Evolutionary conservation across 2,888 invertebrate genomes (phyloP).

Genomic region (Salpingus planirostris): DNA sequence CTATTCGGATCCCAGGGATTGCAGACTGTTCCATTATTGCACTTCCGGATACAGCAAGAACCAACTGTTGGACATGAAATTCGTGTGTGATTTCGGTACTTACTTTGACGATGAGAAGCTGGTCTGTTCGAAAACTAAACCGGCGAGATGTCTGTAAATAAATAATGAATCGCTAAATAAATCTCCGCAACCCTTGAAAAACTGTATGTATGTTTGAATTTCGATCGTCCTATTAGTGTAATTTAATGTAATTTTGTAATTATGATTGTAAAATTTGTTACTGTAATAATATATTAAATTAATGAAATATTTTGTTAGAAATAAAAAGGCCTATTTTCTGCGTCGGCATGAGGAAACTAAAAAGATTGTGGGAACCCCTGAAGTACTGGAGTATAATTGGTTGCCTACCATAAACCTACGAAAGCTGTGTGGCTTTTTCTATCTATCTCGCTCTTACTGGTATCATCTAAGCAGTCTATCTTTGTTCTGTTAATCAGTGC

Average conservation of each 20-base stretch:
- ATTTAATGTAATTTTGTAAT: conserved; percentile 19
- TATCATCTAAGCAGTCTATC: too few species aligned
- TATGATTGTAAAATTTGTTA: conserved; percentile 26
- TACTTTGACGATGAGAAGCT: conserved; percentile 46
- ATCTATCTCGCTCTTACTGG: too few species aligned
- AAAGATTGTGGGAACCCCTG: too few species aligned
- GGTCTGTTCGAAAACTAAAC: conserved; percentile 42
- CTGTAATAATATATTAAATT: conserved; percentile 29
- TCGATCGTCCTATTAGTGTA: conserved; percentile 12
- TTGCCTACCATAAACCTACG: too few species aligned
- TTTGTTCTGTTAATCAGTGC: too few species aligned
- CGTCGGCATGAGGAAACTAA: too few species aligned
- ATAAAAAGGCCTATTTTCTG: too few species aligned
- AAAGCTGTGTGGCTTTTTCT: too few species aligned
- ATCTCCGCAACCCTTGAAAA: conserved; percentile 6
- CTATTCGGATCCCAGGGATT: conserved; percentile 50
- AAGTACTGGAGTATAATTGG: too few species aligned
- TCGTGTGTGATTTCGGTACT: conserved; percentile 51
- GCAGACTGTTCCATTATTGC: conserved; percentile 53
- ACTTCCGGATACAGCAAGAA: conserved; percentile 48
- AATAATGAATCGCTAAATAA: conserved; percentile 6
- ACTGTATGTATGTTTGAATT: neutral
- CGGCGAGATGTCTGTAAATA: conserved; percentile 35
- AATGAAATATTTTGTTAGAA: conserved; percentile 24
- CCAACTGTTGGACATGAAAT: conserved; percentile 51